Percentiles rank a stretch among this genome's conserved stretches.
Conservation (phyloP, 2,888 invertebrate genomes). For the Sphaeridia pumilis region DNA sequence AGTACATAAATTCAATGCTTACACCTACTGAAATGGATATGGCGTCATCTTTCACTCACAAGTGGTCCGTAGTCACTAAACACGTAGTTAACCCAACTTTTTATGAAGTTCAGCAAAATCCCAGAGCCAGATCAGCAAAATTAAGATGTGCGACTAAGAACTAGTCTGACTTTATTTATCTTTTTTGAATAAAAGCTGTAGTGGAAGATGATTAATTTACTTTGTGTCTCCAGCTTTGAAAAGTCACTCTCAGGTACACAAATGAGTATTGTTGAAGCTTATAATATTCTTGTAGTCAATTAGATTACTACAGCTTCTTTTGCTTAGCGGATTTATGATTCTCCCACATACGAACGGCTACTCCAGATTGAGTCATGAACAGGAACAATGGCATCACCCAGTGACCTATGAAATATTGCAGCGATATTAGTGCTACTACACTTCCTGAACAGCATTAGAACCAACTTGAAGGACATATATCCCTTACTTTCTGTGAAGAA, state of each 20-base stretch:
- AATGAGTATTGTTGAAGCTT: neutral
- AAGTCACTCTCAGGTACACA: neutral
- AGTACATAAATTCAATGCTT: conserved; percentile 53
- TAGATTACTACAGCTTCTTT: neutral
- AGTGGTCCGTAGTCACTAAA: conserved; percentile 69
- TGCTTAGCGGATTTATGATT: neutral
- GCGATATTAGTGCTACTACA: neutral
- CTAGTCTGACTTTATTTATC: neutral
- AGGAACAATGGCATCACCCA: conserved; percentile 23
- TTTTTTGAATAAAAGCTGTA: neutral
- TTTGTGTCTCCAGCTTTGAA: neutral
- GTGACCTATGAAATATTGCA: conserved; percentile 2
- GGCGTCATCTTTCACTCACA: conserved; percentile 49
- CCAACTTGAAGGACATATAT: neutral
- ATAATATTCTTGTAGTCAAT: neutral
- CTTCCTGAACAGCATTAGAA: neutral
- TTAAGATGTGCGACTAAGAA: conserved; percentile 66
- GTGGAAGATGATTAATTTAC: neutral
- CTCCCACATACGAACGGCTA: conserved; percentile 28
- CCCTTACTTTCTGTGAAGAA: conserved; percentile 26
- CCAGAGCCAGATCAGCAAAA: conserved; percentile 78
- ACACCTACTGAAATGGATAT: conserved; percentile 51
- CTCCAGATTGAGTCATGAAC: conserved; percentile 29
- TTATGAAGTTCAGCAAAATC: conserved; percentile 65
- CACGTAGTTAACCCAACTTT: conserved; percentile 63